These are phyloP conservation scores for Agrochola macilenta DNA, from an alignment of 2,888 invertebrate genomes.

Conservation along the genomic window DNA sequence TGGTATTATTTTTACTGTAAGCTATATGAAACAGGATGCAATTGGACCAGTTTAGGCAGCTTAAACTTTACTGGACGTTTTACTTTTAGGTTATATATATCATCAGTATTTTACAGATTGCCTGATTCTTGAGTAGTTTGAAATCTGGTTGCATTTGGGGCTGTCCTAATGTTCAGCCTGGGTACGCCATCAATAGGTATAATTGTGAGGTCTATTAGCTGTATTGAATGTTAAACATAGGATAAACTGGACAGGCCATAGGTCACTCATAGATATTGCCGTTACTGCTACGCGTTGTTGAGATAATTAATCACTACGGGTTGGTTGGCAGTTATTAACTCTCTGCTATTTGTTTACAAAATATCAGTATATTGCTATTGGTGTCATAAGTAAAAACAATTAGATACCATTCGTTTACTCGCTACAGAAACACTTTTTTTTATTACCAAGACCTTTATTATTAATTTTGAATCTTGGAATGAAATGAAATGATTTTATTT, in stretches of 20 bases:
- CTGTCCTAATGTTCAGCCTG: not conserved
- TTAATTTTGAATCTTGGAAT: not conserved
- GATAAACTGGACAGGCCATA: constrained; percentile 24
- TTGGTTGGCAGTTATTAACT: constrained; percentile 27
- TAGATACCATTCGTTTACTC: not conserved
- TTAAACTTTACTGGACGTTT: not conserved
- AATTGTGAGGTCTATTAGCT: not conserved
- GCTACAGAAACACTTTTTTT: not conserved
- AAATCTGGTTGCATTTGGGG: too few species aligned
- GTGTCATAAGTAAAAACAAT: not conserved
- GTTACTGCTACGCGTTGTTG: not conserved
- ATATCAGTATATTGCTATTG: not conserved
- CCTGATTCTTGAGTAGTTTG: not conserved
- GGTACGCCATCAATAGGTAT: not conserved
- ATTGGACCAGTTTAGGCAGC: not conserved
- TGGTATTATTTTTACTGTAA: not conserved
- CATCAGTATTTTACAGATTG: too few species aligned
- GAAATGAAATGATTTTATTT: too few species aligned
- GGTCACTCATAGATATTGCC: constrained; percentile 12
- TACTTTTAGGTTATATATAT: not conserved
- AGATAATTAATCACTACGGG: constrained; percentile 3
- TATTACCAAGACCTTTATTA: not conserved
- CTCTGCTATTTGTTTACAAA: constrained; percentile 34
- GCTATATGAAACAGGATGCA: not conserved
- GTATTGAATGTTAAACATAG: constrained; percentile 19